Conservation (phyloP, 2,888 invertebrate genomes). For the Aspidiotus rigidus region DNA sequence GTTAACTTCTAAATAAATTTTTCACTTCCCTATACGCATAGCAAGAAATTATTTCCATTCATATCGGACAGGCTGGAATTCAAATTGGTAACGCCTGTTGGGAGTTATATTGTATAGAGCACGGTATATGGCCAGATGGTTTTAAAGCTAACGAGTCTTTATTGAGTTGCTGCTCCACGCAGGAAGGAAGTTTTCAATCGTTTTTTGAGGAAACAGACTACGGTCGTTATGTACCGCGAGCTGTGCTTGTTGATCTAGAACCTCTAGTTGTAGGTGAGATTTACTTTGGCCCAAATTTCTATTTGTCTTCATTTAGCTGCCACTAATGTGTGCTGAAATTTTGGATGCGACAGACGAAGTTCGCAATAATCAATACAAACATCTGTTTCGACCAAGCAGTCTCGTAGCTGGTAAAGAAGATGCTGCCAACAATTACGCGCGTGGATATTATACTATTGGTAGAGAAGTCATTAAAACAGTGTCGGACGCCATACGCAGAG, state of each 20-base stretch:
- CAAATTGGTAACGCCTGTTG: constrained; percentile 29
- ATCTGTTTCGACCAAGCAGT: constrained; percentile 25
- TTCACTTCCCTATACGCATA: not conserved
- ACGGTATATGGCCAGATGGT: constrained; percentile 30
- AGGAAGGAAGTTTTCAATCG: constrained; percentile 18
- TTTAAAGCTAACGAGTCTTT: constrained; percentile 17
- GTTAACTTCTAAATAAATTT: not conserved
- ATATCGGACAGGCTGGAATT: constrained; percentile 32
- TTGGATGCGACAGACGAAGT: constrained; percentile 24
- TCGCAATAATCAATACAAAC: constrained; percentile 29
- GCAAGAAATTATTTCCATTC: constrained; percentile 31
- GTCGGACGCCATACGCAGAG: constrained; percentile 25
- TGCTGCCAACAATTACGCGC: constrained; percentile 30
- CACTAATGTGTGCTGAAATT: not conserved
- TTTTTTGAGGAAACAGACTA: constrained; percentile 29
- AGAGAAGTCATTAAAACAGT: constrained; percentile 24
- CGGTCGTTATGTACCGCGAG: constrained; percentile 26
- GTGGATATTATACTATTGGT: constrained; percentile 31
- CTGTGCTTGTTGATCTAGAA: constrained; percentile 29
- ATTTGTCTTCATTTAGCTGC: not conserved
- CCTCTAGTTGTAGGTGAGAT: constrained; percentile 23
- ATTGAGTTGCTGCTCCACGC: constrained; percentile 1
- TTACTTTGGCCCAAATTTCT: not conserved
- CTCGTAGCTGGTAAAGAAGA: constrained; percentile 32
- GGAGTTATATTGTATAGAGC: constrained; percentile 30